Conservation (phyloP, 1,140 invertebrate genomes). For the Thaumatotibia leucotreta region DNA sequence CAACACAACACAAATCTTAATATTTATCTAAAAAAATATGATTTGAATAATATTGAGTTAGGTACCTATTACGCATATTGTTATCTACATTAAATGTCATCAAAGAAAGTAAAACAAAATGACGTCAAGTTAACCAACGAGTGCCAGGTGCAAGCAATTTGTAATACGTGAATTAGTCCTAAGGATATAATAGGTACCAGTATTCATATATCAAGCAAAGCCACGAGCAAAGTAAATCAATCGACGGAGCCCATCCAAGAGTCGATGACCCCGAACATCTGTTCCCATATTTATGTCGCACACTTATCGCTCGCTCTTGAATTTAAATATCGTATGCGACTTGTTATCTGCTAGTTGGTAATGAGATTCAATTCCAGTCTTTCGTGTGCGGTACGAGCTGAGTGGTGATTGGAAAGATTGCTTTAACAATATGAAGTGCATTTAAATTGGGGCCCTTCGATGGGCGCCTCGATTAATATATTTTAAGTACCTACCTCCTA, state of each 20-base stretch:
- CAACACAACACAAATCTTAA: too few relatives aligned
- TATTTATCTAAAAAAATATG: too few relatives aligned
- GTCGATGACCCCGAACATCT: slow-evolving; percentile 69
- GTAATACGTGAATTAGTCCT: neutral
- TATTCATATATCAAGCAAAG: neutral
- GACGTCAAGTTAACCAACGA: too few relatives aligned
- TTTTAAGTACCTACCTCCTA: neutral
- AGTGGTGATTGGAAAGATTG: slow-evolving; percentile 12
- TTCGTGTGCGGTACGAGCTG: neutral
- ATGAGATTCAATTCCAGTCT: slow-evolving; percentile 16
- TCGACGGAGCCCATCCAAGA: slow-evolving; percentile 25
- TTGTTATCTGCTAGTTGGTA: slow-evolving; percentile 35
- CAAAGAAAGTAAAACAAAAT: too few relatives aligned
- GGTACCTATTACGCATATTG: too few relatives aligned
- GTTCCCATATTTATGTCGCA: slow-evolving; percentile 64
- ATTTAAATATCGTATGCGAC: slow-evolving; percentile 37
- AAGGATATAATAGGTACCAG: neutral
- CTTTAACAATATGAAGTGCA: neutral
- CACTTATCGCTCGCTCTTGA: slow-evolving; percentile 50
- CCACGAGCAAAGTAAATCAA: slow-evolving; percentile 19
- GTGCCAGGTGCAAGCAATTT: neutral
- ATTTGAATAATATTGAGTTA: too few relatives aligned
- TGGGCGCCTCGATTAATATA: neutral
- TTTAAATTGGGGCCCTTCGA: neutral
- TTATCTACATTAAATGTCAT: too few relatives aligned